Evolutionary conservation across 2,797 vertebrate species (phyloP), one percentile per base, ranked within the genome.

Genomic region (Propithecus deckenii): DNA sequence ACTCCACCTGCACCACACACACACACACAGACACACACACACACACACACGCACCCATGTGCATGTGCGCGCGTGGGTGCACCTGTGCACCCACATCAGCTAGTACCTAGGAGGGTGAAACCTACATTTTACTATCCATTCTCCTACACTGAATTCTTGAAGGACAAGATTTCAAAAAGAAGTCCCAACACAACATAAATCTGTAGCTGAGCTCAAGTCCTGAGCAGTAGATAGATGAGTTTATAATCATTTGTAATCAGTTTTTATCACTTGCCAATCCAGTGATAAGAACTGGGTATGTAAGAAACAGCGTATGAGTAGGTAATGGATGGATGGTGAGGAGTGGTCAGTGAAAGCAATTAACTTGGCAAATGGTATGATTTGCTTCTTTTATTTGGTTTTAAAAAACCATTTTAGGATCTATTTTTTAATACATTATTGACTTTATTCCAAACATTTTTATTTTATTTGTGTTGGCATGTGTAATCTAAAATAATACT

Each of bases 391-490:
- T 86, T 84, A 67, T 89, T 90, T 72, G 22, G 48, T 55, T 86
- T 95, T 69, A 81, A 87, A 59, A 72, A 59, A 28, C 48, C 48
- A 38, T n/a, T 72, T 92, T n/a, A 63, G 15, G 1, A 87, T 87
- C 15, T 63, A 13, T 86, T 95, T 86, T 96, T 76, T 90, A 90
- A 63, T 71, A 83, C 80, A 18, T 65, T 90, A 52, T 48, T 94
- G 76, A 48, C 30, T 81, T 69, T 50, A 95, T 86, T 88, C 22
- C 32, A 76, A 52, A 38, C 20, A 50, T 48, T 84, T 71, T 83
- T 32, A 76, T 83, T 92, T 86, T 61, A 85, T 41, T 76, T 96
- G 25, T 65, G 14, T 15, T 43, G 38, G 46, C 30, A 84, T n/a
- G 7, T 57, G 30, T 93, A 61, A 95, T 90, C 41, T 84, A 32